These are phyloP conservation scores for Formicarius rufipectus DNA, from an alignment of 2,113 vertebrate genomes.

Conservation along the genomic window DNA sequence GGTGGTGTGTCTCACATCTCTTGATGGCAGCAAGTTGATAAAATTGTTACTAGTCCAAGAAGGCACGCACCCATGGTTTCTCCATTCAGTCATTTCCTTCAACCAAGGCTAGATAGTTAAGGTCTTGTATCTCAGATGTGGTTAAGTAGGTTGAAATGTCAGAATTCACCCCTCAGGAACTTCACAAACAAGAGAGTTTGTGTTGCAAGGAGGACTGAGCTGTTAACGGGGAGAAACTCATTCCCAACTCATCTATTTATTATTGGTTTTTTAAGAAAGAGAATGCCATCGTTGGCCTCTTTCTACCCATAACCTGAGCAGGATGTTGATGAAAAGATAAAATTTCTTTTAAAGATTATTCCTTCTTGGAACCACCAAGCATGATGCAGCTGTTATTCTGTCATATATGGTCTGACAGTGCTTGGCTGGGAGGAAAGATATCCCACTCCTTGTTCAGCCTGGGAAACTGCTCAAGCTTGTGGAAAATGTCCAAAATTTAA, in stretches of 20 bases:
- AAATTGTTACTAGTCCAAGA: constrained; percentile 38
- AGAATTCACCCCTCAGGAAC: constrained; percentile 5
- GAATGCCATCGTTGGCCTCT: not conserved
- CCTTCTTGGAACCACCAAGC: not conserved
- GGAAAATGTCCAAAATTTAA: not conserved
- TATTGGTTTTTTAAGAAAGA: not conserved
- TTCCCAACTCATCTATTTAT: not conserved
- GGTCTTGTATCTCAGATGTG: not conserved
- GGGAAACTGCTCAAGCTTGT: not conserved
- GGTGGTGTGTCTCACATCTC: constrained; percentile 10
- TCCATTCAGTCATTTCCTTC: constrained; percentile 28
- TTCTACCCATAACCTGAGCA: not conserved
- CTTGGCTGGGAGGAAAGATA: not conserved
- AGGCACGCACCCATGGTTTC: not conserved
- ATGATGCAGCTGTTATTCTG: not conserved
- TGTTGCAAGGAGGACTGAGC: not conserved
- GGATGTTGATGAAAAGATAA: not conserved
- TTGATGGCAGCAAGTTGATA: constrained; percentile 39
- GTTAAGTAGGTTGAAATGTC: constrained; percentile 21
- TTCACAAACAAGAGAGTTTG: not conserved
- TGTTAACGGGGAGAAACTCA: not conserved
- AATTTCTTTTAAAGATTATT: not conserved
- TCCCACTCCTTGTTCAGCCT: not conserved
- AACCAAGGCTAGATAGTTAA: constrained; percentile 19
- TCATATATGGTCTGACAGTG: not conserved